phyloP scores from a whole-genome alignment of 2,797 vertebrate genomes.

The Parotocinclus haroldoi region DNA sequence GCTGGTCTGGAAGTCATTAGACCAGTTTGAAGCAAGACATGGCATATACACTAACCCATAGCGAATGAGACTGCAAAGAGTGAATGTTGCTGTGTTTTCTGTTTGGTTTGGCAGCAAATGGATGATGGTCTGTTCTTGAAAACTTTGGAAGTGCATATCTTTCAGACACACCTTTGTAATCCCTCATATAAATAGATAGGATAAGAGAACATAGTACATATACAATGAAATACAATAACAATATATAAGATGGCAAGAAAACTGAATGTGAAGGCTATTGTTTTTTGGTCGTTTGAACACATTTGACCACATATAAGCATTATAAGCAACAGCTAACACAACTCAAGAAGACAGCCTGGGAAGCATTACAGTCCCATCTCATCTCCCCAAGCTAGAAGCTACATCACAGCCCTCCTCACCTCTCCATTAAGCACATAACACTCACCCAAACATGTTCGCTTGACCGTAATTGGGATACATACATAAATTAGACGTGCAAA shows the following conservation, averaged over 20 bases:
- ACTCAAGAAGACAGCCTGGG: background rate
- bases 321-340: slow-evolving; percentile 25
- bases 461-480: slow-evolving; percentile 48
- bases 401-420: slow-evolving; percentile 33
- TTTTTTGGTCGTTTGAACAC: background rate
- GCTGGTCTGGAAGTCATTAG: slow-evolving; percentile 43
- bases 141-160: too few relatives aligned
- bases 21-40: slow-evolving; percentile 28
- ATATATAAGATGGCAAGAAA: too few relatives aligned
- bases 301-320: slow-evolving; percentile 15
- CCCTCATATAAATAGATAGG: background rate
- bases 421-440: slow-evolving; percentile 52
- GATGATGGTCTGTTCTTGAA: too few relatives aligned
- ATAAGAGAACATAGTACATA: background rate
- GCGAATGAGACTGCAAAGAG: slow-evolving; percentile 16
- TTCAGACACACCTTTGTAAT: too few relatives aligned
- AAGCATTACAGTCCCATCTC: slow-evolving; percentile 29
- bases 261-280: too few relatives aligned
- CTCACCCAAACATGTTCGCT: slow-evolving; percentile 54
- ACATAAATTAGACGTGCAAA: slow-evolving; percentile 55
- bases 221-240: background rate
- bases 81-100: slow-evolving; percentile 2
- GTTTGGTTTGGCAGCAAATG: background rate
- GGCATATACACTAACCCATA: slow-evolving; percentile 18
- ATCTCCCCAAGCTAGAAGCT: slow-evolving; percentile 26